A percentile compares a stretch with the other conserved stretches of the same genome.
phyloP scores from a whole-genome alignment of 92 coral and sea anemone species.

The Nematostella vectensis region DNA sequence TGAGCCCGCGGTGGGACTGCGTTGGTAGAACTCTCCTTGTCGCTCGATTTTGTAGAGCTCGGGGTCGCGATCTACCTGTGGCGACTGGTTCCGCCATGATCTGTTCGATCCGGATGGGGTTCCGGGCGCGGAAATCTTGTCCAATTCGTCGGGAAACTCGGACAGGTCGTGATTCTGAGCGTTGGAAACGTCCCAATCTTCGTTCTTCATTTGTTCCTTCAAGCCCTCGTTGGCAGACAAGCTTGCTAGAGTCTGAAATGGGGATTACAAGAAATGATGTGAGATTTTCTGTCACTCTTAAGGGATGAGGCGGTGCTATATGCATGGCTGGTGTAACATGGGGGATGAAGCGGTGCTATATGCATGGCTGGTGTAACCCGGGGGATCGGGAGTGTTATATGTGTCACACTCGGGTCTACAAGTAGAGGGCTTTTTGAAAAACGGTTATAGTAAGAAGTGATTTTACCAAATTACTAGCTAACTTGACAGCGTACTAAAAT shows the following conservation, averaged over 20 bases:
- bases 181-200: constrained; percentile 62
- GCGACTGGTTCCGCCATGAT: constrained; percentile 21
- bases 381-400: no score
- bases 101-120: constrained; percentile 54
- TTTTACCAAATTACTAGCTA: no score
- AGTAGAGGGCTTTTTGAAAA: no score
- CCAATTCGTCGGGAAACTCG: constrained; percentile 62
- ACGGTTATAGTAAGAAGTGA: no score
- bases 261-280: not conserved
- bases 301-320: no score
- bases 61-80: constrained; percentile 22
- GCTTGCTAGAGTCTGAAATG: constrained; percentile 57
- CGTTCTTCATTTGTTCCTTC: constrained; percentile 59
- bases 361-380: no score
- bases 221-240: constrained; percentile 57
- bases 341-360: no score
- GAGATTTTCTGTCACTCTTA: not conserved
- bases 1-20: constrained; percentile 21
- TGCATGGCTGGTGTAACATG: no score
- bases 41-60: constrained; percentile 23
- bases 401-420: no score
- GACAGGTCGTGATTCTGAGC: constrained; percentile 31
- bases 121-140: constrained; percentile 56
- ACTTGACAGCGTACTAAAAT: no score
- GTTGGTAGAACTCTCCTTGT: constrained; percentile 18